Conservation (phyloP, 1,140 invertebrate genomes). For the Scaptomyza hsui region DNA sequence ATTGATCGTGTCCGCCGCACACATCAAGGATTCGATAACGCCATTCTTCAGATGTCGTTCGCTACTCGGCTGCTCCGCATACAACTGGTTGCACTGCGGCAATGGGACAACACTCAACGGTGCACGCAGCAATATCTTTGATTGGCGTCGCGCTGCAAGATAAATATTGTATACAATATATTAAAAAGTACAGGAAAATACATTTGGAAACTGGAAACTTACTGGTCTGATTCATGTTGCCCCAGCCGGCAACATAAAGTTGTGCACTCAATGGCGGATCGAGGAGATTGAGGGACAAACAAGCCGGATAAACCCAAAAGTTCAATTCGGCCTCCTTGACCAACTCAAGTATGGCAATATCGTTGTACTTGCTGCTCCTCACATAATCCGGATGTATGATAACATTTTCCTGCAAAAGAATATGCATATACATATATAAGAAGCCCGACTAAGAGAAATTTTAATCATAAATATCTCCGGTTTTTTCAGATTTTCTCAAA, state of each 20-base stretch:
- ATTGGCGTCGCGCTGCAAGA: constrained; percentile 43
- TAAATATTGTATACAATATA: too few species aligned
- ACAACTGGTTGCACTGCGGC: constrained; percentile 45
- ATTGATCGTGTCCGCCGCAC: constrained; percentile 85
- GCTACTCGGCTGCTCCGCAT: constrained; percentile 25
- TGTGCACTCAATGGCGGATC: constrained; percentile 52
- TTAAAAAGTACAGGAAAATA: neutral
- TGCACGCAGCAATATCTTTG: constrained; percentile 66
- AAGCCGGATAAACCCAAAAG: constrained; percentile 52
- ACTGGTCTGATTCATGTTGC: constrained; percentile 63
- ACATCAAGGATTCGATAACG: constrained; percentile 84
- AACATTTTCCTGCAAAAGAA: constrained; percentile 28
- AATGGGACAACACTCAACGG: constrained; percentile 53
- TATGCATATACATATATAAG: constrained; percentile 2
- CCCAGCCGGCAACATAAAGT: constrained; percentile 73
- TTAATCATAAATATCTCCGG: too few species aligned
- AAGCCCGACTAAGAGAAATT: too few species aligned
- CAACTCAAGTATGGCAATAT: constrained; percentile 72
- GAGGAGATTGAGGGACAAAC: constrained; percentile 49
- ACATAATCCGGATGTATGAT: constrained; percentile 64
- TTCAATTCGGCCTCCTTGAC: constrained; percentile 28
- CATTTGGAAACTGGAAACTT: constrained; percentile 13
- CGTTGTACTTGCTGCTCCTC: constrained; percentile 63
- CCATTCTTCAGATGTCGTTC: constrained; percentile 34
- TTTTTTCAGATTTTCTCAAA: too few species aligned